Base-by-base conservation (phyloP, 1,140 invertebrate species). In the Bombus affinis region DNA sequence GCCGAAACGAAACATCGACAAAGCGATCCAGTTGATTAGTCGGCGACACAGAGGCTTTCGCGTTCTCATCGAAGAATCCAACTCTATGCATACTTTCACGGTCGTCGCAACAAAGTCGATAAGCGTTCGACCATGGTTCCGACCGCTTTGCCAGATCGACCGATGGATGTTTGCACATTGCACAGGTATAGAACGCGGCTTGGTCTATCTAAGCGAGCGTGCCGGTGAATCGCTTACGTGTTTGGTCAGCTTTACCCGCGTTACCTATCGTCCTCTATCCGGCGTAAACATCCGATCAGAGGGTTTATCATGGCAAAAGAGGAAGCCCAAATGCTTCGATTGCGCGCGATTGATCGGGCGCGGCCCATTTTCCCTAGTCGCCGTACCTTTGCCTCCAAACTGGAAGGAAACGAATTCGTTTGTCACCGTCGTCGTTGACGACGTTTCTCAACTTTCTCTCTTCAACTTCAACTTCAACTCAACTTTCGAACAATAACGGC, bases 261-360 rank as follows among this genome's bases (percentile, higher is more conserved):
- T 68, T 42, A 47, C 42, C 83, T 53, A 73, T 57, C 53, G 28
- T 80, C 32, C 77, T n/a, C 77, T 57, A 44, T 37, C 77, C 44
- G 66, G 57, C 78, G 71, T 85, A 85, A 85, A 81, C 83, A 85
- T 81, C 70, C 77, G 68, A 28, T 80, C 74, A 44, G 12, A 59
- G 70, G 70, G 59, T 25, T 44, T 71, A 81, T 73, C 32, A 57
- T 44, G 83, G 22, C 66, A 44, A 73, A 74, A 79, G 83, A 78
- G 66, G 53, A 15, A 35, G 32, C 28, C 35, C 13, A 5, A 68
- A 76, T 25, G 42, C 25, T n/a, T 15, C 8, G n/a, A 15, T 72
- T n/a, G 44, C 44, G 44, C 15, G 0, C 44, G 13, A 15, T 59
- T 10, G 12, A 1, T 25, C 6, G 28, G 8, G 6, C 2, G 2